Conservation (phyloP, 1,140 invertebrate genomes). For the Caerostris extrusa region DNA sequence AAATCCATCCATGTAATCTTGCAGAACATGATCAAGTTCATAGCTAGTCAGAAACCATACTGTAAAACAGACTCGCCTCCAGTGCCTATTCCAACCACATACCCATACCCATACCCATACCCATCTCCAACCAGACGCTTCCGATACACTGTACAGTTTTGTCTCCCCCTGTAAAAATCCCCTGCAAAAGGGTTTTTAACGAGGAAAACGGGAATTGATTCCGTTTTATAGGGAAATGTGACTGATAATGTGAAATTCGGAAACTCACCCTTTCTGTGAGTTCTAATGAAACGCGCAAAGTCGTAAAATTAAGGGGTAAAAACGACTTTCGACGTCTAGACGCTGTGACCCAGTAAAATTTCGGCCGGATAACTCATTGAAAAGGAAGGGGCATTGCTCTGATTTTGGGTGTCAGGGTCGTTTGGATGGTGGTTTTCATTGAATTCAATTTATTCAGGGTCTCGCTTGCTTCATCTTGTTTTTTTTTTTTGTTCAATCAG, state of each 20-base stretch:
- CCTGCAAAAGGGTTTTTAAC: no score
- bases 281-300: slow-evolving; percentile 31
- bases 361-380: slow-evolving; percentile 5
- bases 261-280: background rate
- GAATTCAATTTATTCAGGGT: background rate
- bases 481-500: background rate
- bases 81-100: background rate
- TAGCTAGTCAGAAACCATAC: no score
- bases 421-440: slow-evolving; percentile 30
- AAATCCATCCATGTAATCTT: no score
- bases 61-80: background rate
- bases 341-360: slow-evolving; percentile 57
- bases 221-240: slow-evolving; percentile 16
- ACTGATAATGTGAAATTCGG: slow-evolving; percentile 28
- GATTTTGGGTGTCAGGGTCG: slow-evolving; percentile 25
- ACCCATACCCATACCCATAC: background rate
- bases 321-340: slow-evolving; percentile 59
- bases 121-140: background rate
- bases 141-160: background rate
- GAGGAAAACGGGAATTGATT: background rate
- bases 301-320: slow-evolving; percentile 18
- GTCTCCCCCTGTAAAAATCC: background rate
- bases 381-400: background rate
- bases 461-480: background rate
- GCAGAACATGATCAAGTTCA: no score